Base-by-base conservation (phyloP, 2,113 vertebrate species). In the Tragelaphus scriptus region DNA sequence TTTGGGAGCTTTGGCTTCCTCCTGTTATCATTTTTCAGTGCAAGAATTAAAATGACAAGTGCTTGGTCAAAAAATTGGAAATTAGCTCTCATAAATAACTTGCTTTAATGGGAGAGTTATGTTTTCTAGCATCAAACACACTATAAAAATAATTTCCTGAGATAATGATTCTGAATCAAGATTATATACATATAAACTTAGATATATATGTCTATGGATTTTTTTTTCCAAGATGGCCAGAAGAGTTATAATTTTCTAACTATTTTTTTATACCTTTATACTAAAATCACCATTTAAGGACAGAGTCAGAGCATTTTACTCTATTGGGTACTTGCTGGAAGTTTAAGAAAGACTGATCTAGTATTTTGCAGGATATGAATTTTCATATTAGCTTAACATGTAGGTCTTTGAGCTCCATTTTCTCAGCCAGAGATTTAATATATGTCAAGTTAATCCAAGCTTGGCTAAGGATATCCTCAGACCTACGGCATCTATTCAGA, bases 131-230 rank as follows among this genome's bases (percentile, higher is more conserved):
- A 36, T 96, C 82, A 94, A 96, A 90, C 11, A 68, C 30, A 68
- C 26, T 59, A 75, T n/a, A 96, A 95, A 97, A 97, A 75, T 86
- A 96, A 86, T 55, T 88, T 79, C 44, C 91, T 81, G 86, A 88
- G 30, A 92, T 21, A 44, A 77, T 90, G 15, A 93, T 81, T 81
- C 53, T 92, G 91, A 88, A 96, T 14, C 61, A 90, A 93, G 55
- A 90, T 63, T 71, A 61, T 61, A 30, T 55, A 10, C 40, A 88
- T 25, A 82, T 32, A 75, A 82, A 88, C 44, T 90, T 56, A 32
- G 11, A 82, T 49, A 44, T 79, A 75, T 51, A 85, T n/a, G 63
- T 28, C 68, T 71, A 21, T 13, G 25, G 53, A 56, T 56, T 55
- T 63, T 68, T 95, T 85, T 92, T 87, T 16, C 71, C n/a, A 11